Evolutionary conservation across 2,888 invertebrate species (phyloP).

Genomic region (Phania funesta): DNA sequence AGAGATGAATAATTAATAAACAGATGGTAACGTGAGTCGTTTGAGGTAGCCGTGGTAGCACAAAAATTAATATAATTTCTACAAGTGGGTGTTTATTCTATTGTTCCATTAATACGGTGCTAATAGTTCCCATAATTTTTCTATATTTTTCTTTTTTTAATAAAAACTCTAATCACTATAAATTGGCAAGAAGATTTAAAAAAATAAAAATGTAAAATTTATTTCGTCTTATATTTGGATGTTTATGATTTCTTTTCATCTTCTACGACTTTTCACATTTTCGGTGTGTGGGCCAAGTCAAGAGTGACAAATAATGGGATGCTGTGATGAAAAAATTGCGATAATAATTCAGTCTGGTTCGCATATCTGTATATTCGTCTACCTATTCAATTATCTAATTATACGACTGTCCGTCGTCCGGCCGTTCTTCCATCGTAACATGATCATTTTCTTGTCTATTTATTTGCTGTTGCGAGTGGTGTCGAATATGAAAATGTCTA

Average conservation of each 20-base stretch:
- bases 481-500: constrained; percentile 44
- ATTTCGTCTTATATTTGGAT: constrained; percentile 8
- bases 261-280: constrained; percentile 12
- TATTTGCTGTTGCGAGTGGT: constrained; percentile 30
- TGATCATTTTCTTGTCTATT: constrained; percentile 47
- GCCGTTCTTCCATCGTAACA: constrained; percentile 19
- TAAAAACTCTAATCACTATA: neutral
- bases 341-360: constrained; percentile 34
- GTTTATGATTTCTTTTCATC: neutral
- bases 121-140: constrained; percentile 22
- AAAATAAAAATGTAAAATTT: constrained; percentile 18
- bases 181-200: constrained; percentile 34
- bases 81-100: constrained; percentile 18
- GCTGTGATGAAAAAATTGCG: constrained; percentile 49
- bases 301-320: constrained; percentile 60
- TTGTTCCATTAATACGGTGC: neutral
- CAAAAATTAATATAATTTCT: neutral
- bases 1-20: no score
- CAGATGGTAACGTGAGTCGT: no score
- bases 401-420: neutral
- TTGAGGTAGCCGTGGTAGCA: no score
- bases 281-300: constrained; percentile 63
- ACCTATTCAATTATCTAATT: neutral
- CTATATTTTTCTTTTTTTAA: neutral
- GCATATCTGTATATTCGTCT: neutral